phyloP scores from a whole-genome alignment of 2,113 vertebrate genomes.

The Psophia crepitans region DNA sequence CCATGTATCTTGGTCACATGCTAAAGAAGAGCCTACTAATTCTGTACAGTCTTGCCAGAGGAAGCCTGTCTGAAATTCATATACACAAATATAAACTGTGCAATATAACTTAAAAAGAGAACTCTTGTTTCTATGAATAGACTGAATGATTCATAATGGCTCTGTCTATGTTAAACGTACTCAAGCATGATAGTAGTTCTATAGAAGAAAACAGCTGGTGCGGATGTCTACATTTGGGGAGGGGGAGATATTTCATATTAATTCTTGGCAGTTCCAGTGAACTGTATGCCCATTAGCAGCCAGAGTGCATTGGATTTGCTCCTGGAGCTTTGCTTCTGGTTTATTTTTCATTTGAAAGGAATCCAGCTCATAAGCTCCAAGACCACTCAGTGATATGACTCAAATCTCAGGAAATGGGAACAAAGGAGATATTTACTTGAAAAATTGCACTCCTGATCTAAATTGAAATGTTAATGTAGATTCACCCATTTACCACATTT shows the following conservation, averaged over 20 bases:
- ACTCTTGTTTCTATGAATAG: not conserved
- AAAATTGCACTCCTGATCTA: not conserved
- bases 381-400: not conserved
- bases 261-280: conserved; percentile 15
- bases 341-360: conserved; percentile 49
- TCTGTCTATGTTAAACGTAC: not conserved
- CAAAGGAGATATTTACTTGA: not conserved
- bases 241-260: not conserved
- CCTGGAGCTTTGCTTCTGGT: conserved; percentile 37
- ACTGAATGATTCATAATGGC: not conserved
- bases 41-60: not conserved
- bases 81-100: not conserved
- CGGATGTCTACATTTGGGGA: not conserved
- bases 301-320: not conserved
- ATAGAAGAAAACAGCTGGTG: conserved; percentile 1
- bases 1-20: not conserved
- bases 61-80: not conserved
- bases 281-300: conserved; percentile 2
- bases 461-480: not conserved
- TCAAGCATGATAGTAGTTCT: not conserved
- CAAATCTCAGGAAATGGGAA: not conserved
- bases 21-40: not conserved
- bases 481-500: not conserved
- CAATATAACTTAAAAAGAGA: not conserved
- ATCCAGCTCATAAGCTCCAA: conserved; percentile 4